A percentile compares a stretch with the other conserved stretches of the same genome.
Conservation (phyloP, 2,797 vertebrate species). For the Takifugu rubripes region DNA sequence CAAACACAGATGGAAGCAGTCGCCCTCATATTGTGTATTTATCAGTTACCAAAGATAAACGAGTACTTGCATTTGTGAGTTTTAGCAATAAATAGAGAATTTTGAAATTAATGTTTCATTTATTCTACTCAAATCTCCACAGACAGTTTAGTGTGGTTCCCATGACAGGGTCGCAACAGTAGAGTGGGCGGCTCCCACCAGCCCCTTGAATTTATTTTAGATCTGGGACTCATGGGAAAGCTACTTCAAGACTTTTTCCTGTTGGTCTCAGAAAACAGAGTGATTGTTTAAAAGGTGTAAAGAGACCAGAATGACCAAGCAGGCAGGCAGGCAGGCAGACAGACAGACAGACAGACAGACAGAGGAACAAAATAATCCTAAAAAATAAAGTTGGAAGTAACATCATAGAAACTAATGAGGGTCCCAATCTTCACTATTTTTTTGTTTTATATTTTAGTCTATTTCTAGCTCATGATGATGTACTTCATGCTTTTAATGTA, state of each 20-base stretch:
- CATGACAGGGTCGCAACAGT: slow-evolving; percentile 73
- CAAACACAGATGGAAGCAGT: slow-evolving; percentile 1
- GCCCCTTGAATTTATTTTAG: slow-evolving; percentile 75
- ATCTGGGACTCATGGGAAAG: slow-evolving; percentile 82
- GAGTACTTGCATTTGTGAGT: slow-evolving; percentile 12
- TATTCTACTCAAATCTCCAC: slow-evolving; percentile 61
- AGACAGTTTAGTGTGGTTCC: slow-evolving; percentile 74
- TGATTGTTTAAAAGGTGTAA: slow-evolving; percentile 75
- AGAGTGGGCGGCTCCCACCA: slow-evolving; percentile 67
- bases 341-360: too few relatives aligned
- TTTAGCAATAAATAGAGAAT: slow-evolving; percentile 41
- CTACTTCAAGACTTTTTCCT: slow-evolving; percentile 76
- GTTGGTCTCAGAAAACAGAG: slow-evolving; percentile 65
- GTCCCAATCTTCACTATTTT: too few relatives aligned
- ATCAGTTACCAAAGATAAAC: slow-evolving; percentile 36
- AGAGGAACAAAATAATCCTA: too few relatives aligned
- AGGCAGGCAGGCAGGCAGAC: too few relatives aligned
- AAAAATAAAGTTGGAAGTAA: too few relatives aligned
- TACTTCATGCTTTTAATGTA: too few relatives aligned
- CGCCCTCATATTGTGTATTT: slow-evolving; percentile 15
- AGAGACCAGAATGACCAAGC: slow-evolving; percentile 28
- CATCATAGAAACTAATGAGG: too few relatives aligned
- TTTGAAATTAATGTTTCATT: slow-evolving; percentile 44
- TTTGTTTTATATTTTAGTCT: too few relatives aligned
- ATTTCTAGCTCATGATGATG: too few relatives aligned